A percentile compares a stretch with the other conserved stretches of the same genome.
Conservation (phyloP, 2,113 vertebrate species). For the Semnopithecus entellus region DNA sequence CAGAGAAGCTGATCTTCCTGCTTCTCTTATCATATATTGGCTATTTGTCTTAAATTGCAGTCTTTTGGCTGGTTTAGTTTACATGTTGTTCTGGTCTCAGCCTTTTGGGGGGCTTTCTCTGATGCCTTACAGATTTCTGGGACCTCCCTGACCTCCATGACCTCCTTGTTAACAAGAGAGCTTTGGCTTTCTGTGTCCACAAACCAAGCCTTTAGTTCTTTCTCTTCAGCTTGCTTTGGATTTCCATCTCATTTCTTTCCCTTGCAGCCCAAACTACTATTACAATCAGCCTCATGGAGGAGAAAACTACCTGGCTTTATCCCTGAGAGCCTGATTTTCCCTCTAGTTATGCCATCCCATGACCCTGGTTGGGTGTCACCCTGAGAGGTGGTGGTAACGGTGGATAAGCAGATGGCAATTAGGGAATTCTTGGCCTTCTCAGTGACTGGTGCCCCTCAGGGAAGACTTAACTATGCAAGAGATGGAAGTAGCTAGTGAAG, state of each 20-base stretch:
- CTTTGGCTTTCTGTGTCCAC: neutral
- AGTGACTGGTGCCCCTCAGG: neutral
- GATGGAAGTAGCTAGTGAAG: neutral
- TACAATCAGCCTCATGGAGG: neutral
- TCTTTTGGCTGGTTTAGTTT: neutral
- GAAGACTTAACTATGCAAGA: neutral
- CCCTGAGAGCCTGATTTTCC: neutral
- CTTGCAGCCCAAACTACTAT: neutral
- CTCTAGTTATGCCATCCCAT: neutral
- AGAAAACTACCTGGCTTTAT: neutral
- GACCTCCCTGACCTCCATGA: neutral
- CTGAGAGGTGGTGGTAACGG: neutral
- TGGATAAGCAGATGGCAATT: neutral
- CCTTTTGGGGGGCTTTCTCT: neutral
- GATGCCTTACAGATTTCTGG: neutral
- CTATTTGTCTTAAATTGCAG: neutral
- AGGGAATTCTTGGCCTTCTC: neutral
- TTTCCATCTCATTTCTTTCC: neutral
- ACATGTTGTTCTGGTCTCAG: neutral
- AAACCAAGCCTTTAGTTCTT: neutral
- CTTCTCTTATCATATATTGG: neutral
- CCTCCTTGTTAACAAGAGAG: neutral
- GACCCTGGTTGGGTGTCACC: neutral
- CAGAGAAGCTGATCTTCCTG: neutral
- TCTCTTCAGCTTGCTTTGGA: neutral